These are phyloP conservation scores for Nautilus pompilius DNA, from an alignment of 1,140 invertebrate species.

Conservation along the genomic window DNA sequence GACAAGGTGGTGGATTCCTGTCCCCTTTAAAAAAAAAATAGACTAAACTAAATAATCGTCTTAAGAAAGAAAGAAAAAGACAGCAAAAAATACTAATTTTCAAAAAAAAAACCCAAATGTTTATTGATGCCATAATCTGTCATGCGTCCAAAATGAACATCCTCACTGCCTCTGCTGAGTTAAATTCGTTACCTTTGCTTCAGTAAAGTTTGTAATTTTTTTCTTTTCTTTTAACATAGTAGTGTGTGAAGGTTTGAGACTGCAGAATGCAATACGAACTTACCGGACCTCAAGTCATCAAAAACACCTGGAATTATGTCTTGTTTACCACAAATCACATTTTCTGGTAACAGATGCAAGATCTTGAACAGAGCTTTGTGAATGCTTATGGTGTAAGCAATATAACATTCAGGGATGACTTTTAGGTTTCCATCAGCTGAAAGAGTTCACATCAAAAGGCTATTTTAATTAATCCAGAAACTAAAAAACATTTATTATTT, in stretches of 20 bases:
- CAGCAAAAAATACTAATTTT: no score
- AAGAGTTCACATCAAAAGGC: not conserved
- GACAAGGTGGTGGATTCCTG: no score
- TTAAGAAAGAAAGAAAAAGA: no score
- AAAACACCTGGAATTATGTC: conserved; percentile 48
- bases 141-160: no score
- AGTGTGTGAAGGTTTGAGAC: not conserved
- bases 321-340: conserved; percentile 42
- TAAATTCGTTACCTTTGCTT: no score
- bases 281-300: not conserved
- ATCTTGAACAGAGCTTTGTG: conserved; percentile 42
- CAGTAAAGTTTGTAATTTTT: no score
- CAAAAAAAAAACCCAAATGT: no score
- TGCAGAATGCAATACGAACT: not conserved
- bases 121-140: no score
- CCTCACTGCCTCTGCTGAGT: no score
- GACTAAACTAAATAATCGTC: no score
- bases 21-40: no score
- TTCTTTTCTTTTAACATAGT: not conserved
- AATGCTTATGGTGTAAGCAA: conserved; percentile 33
- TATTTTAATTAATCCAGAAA: not conserved
- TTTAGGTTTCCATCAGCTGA: conserved; percentile 29
- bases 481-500: not conserved
- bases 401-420: conserved; percentile 32
- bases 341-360: conserved; percentile 46